Base-by-base conservation (phyloP, 1,140 invertebrate species). In the Drosophila lini region DNA sequence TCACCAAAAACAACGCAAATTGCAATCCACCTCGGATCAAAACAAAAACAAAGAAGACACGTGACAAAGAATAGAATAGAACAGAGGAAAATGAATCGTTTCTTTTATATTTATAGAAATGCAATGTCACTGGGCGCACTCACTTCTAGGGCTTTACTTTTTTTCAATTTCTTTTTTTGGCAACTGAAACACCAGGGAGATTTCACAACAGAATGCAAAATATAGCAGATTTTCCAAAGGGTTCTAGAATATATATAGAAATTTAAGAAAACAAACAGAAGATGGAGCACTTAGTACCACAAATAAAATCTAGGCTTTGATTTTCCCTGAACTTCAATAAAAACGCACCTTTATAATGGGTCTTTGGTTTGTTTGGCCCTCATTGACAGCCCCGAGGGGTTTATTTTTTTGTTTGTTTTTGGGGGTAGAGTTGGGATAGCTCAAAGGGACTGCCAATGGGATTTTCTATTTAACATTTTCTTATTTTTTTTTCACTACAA, bases 401-500 rank as follows among this genome's bases (percentile, higher is more conserved):
- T 34, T n/a, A 19, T 16, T 41, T 38, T 50, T 28, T 25, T 4
- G 25, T 25, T 25, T 59, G 22, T 25, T 31, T 25, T 3, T 1
- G 16, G 15, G 36, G 11, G 16, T 22, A 15, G 19, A 11, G 8
- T 40, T 50, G 42, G 42, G 31, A 44, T 47, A 13, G 5, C 32
- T 44, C 19, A 5, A 16, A 19, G 34, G 15, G 31, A 25, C 31
- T 65, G 64, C 59, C 53, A 62, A 52, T 57, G 48, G 60, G 53
- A n/a, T 59, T 71, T 81, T 88, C 56, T 88, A 86, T 88, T 88
- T 44, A 84, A 84, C 62, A 77, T 50, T 74, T 67, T 67, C 57
- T 22, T 22, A 28, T n/a, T 28, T 36, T 38, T 38, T 32, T 76
- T 76, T 69, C 59, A 86, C 83, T 85, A 85, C 71, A 75, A 76